phyloP scores from a whole-genome alignment of 1,140 invertebrate species.

The Matsumurasca onukii region DNA sequence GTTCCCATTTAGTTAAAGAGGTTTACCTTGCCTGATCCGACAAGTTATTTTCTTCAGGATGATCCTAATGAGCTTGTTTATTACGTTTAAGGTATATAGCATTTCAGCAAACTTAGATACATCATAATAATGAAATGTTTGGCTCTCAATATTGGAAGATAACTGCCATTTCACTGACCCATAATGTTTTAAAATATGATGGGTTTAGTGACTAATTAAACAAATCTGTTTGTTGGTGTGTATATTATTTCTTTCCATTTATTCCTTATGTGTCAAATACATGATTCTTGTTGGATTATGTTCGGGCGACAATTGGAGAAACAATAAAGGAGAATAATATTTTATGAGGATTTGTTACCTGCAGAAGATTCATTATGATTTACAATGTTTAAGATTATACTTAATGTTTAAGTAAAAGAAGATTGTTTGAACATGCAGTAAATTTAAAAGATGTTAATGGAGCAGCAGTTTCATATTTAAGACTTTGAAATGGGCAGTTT shows the following conservation, averaged over 20 bases:
- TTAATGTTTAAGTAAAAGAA: background rate
- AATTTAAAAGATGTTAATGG: background rate
- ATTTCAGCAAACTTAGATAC: background rate
- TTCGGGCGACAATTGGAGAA: background rate
- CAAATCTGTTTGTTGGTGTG: background rate
- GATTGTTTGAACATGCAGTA: background rate
- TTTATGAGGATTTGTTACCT: background rate
- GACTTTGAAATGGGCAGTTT: background rate
- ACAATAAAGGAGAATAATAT: background rate
- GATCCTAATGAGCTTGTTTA: slow-evolving; percentile 15
- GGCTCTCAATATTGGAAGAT: background rate
- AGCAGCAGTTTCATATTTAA: background rate
- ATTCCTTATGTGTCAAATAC: background rate
- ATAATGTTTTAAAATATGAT: no score
- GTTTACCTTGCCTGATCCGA: background rate
- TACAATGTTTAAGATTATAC: background rate
- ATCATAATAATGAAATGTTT: slow-evolving; percentile 12
- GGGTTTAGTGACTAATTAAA: no score
- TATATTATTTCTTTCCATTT: background rate
- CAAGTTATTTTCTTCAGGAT: slow-evolving; percentile 4
- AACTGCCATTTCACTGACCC: background rate
- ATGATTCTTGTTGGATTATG: background rate
- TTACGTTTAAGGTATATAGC: background rate
- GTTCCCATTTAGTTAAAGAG: background rate
- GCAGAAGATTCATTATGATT: background rate